Conservation (phyloP, 2,797 vertebrate genomes). For the Epinephelus coioides region DNA sequence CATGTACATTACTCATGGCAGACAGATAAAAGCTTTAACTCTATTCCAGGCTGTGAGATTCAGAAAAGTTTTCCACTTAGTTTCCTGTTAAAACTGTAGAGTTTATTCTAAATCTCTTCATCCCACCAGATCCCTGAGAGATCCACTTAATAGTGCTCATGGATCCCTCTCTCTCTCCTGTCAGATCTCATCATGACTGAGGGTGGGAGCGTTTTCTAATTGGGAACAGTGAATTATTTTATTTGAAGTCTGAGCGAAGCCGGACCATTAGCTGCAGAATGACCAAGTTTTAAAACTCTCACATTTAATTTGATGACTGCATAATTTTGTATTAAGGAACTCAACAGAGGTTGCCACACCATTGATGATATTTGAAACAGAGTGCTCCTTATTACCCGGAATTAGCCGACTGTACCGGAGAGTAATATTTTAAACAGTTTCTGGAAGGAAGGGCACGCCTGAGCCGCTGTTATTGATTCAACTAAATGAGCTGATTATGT, state of each 20-base stretch:
- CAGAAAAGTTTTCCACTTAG: not conserved
- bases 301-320: constrained; percentile 71
- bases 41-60: not conserved
- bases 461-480: constrained; percentile 65
- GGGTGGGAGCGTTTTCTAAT: constrained; percentile 55
- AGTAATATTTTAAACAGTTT: constrained; percentile 61
- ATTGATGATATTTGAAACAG: constrained; percentile 58
- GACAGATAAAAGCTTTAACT: constrained; percentile 5
- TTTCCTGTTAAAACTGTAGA: not conserved
- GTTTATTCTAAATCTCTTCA: constrained; percentile 14
- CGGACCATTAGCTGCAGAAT: constrained; percentile 64
- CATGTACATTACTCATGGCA: not conserved
- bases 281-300: constrained; percentile 59
- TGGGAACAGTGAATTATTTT: constrained; percentile 55
- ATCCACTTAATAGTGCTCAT: constrained; percentile 19
- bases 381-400: constrained; percentile 59
- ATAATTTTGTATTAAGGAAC: constrained; percentile 68
- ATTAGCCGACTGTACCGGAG: constrained; percentile 51
- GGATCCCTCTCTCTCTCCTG: constrained; percentile 1
- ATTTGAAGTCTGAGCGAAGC: constrained; percentile 49
- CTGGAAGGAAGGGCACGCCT: constrained; percentile 57
- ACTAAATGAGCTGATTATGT: constrained; percentile 74
- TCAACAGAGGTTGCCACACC: constrained; percentile 43
- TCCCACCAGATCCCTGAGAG: constrained; percentile 13
- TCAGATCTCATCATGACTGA: constrained; percentile 32